Base-by-base conservation (phyloP, 1,140 invertebrate species). In the Schlechtendalia chinensis region DNA sequence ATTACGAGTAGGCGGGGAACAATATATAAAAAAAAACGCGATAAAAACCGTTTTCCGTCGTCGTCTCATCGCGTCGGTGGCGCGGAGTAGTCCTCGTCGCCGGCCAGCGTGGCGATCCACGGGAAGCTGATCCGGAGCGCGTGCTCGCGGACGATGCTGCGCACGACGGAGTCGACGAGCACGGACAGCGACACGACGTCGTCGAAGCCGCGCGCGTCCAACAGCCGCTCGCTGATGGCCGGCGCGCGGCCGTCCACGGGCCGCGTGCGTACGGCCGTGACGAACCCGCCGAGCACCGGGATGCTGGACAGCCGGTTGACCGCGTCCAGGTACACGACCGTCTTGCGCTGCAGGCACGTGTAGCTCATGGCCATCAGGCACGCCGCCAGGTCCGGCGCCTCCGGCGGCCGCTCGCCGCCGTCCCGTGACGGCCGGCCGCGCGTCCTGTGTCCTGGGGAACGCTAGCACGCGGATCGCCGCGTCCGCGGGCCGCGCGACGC, bases 311-410 rank as follows among this genome's bases (percentile, higher is more conserved):
- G 14, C 10, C 81, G 53, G 29, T 81, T 81, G 17, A 81, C 24
- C 2, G 81, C 71, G 69, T 81, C 81, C 71, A 81, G 50, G 50
- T 81, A 81, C 22, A 81, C 59, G 4, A 58, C 59, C 19, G 72
- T 81, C 45, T 81, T 81, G 22, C 72, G 71, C 59, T 81, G 81
- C 14, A 81, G 17, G 39, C 81, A 81, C n/a, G 58, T 58, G 47
- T 81, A 81, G 29, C 69, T 75, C 32, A 63, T 14, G 56, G 81
- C 45, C 32, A 58, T 29, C 56, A 81, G 47, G 14, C 81, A 81
- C 12, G 22, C 72, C 39, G 75, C 16, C 59, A 81, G 54, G 58
- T 81, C 71, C 54, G 72, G 72, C 1, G 29, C 27, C 24, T 69
- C 69, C 10, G 69, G 45, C 47, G 5, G 5, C 11, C 47, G 47